A percentile compares a stretch with the other conserved stretches of the same genome.
Conservation (phyloP, 2,113 vertebrate species). For the Naja naja region DNA sequence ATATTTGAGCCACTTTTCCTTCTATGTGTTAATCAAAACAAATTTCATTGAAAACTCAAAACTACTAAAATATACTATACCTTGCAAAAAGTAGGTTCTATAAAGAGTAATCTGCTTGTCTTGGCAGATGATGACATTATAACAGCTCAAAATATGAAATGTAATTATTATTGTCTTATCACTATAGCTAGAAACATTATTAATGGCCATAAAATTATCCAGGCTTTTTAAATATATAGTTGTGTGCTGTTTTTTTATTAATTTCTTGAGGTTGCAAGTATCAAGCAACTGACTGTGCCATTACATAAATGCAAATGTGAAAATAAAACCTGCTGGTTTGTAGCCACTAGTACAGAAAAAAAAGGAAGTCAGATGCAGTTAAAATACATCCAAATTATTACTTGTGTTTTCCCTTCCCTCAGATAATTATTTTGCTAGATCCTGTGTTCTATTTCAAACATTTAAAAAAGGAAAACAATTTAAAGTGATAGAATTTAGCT, state of each 20-base stretch:
- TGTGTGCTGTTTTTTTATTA: constrained; percentile 14
- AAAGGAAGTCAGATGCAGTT: neutral
- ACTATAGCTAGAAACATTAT: constrained; percentile 8
- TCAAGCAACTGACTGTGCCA: neutral
- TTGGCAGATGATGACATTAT: neutral
- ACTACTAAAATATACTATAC: neutral
- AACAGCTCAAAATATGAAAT: constrained; percentile 17
- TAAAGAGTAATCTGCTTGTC: neutral
- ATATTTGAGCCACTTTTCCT: neutral
- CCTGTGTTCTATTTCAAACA: neutral
- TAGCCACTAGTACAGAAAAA: neutral
- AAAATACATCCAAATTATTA: neutral
- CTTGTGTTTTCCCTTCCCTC: neutral
- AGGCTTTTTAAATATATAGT: constrained; percentile 15
- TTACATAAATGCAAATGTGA: neutral
- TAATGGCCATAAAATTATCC: neutral
- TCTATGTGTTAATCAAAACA: neutral
- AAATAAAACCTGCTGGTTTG: neutral
- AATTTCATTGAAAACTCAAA: neutral
- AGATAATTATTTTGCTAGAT: neutral
- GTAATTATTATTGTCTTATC: neutral
- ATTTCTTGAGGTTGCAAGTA: constrained; percentile 17
- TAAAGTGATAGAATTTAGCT: neutral
- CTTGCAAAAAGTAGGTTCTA: constrained; percentile 1
- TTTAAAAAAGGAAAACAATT: neutral